Conservation (phyloP, 2,113 vertebrate species). For the Nothobranchius furzeri region DNA sequence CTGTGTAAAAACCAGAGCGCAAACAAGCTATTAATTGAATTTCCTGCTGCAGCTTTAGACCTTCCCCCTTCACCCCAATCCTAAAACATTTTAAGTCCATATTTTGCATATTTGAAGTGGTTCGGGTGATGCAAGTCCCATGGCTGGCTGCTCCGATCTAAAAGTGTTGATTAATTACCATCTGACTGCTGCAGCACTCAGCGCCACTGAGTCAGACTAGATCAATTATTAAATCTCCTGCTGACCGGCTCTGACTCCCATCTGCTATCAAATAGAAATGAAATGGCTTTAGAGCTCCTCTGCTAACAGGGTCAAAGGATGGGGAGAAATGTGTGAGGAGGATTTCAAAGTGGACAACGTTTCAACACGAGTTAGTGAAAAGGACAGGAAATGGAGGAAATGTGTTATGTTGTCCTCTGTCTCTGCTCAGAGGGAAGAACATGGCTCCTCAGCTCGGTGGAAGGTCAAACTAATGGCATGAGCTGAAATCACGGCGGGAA, state of each 20-base stretch:
- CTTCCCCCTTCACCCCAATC: constrained; percentile 3
- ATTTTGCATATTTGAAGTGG: constrained; percentile 23
- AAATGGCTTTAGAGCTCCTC: constrained; percentile 13
- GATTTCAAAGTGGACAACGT: constrained; percentile 13
- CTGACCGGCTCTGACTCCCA: constrained; percentile 26
- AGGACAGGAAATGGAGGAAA: background rate
- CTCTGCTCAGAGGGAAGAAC: too few species aligned
- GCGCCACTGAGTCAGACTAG: constrained; percentile 27
- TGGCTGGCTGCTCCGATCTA: constrained; percentile 21
- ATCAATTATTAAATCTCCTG: constrained; percentile 45
- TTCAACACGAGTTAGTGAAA: constrained; percentile 1
- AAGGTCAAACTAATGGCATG: too few species aligned
- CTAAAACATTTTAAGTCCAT: constrained; percentile 8
- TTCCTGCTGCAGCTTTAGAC: constrained; percentile 17
- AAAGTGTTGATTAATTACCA: constrained; percentile 54
- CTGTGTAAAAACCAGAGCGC: constrained; percentile 31
- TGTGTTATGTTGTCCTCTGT: background rate
- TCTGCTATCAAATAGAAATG: constrained; percentile 53
- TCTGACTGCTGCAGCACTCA: background rate
- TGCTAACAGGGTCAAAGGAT: constrained; percentile 31
- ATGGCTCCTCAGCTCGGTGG: too few species aligned
- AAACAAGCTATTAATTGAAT: constrained; percentile 35
- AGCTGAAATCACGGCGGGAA: too few species aligned
- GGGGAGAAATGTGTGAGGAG: constrained; percentile 18
- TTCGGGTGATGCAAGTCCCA: constrained; percentile 19